phyloP scores from a whole-genome alignment of 92 coral and sea anemone species.

The Zoanthus solanderi region DNA sequence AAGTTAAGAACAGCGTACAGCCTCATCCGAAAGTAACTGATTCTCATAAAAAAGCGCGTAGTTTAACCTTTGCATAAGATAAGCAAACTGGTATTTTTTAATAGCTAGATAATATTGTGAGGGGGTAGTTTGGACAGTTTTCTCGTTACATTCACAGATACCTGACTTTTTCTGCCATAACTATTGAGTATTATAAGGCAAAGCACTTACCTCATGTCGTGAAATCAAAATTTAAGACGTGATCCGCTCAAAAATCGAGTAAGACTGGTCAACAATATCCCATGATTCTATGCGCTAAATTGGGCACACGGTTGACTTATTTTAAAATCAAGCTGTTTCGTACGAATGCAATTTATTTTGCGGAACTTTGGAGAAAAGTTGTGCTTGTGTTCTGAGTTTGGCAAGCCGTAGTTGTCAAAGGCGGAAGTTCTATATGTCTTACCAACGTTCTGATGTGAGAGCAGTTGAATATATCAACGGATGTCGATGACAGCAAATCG shows the following conservation, averaged over 20 bases:
- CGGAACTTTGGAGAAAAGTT: background rate
- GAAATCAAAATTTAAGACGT: background rate
- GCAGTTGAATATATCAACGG: conserved; percentile 6
- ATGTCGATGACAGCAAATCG: conserved; percentile 16
- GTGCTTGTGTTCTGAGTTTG: background rate
- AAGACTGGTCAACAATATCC: conserved; percentile 28
- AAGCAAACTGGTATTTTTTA: no score
- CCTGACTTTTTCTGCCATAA: no score
- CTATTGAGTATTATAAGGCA: no score
- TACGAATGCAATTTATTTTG: background rate
- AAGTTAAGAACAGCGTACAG: no score
- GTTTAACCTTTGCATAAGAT: no score
- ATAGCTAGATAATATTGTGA: no score
- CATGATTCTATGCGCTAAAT: conserved; percentile 17
- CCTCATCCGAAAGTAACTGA: no score
- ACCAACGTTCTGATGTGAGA: conserved; percentile 12
- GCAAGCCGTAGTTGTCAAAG: conserved; percentile 12
- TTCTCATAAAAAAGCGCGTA: no score
- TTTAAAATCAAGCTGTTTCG: background rate
- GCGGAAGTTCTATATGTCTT: background rate
- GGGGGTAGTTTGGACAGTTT: no score
- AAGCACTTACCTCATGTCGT: no score
- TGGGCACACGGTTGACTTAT: background rate
- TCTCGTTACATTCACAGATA: no score
- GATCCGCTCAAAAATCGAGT: conserved; percentile 27